Conservation (phyloP, 2,113 vertebrate species). For the Pogonocichla stellata region DNA sequence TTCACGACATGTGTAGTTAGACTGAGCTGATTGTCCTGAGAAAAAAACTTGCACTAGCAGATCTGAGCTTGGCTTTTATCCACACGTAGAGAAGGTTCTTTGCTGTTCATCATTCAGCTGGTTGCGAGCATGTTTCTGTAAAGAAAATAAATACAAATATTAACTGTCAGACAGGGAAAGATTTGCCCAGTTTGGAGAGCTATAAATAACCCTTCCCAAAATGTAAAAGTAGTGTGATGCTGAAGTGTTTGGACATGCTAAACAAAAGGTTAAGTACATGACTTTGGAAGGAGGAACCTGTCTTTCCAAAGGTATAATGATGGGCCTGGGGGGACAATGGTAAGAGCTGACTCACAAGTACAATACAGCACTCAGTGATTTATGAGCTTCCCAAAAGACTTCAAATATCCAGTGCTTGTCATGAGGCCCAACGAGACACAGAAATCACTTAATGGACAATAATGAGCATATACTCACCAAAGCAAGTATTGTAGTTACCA, state of each 20-base stretch:
- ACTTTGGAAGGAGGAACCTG: background rate
- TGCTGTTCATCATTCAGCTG: background rate
- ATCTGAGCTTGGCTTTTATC: background rate
- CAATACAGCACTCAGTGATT: background rate
- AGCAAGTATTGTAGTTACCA: background rate
- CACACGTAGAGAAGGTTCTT: background rate
- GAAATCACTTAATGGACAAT: background rate
- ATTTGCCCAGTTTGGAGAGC: background rate
- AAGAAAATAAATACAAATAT: background rate
- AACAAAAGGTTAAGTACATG: background rate
- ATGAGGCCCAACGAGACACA: conserved; percentile 18
- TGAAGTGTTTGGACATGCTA: background rate
- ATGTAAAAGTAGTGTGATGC: background rate
- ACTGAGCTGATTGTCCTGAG: background rate
- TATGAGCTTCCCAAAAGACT: background rate
- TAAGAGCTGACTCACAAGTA: background rate
- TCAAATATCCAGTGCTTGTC: background rate
- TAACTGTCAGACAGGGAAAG: background rate
- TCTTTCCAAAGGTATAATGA: background rate
- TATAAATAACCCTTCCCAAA: background rate
- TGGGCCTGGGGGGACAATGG: background rate
- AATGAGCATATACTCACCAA: conserved; percentile 15
- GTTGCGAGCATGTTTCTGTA: background rate
- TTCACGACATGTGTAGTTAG: background rate
- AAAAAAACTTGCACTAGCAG: background rate